Percentiles rank a stretch among this genome's conserved stretches.
Evolutionary conservation across 2,797 vertebrate genomes (phyloP).

Genomic region (Melanotaenia nigrans): DNA sequence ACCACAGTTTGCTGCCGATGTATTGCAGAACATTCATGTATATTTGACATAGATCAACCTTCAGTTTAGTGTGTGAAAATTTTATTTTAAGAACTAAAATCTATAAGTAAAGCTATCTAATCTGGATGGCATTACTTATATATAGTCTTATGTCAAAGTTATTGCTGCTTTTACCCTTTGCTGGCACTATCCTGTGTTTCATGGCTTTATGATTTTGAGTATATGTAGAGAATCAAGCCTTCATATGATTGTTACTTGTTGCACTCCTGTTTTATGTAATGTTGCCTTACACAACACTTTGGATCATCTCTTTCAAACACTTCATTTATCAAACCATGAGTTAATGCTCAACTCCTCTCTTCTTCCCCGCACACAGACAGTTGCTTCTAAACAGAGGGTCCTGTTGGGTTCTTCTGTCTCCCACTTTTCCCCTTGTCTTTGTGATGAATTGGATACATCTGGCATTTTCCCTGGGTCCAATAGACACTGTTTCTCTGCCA

Average conservation of each 20-base stretch:
- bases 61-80: conserved; percentile 2
- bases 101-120: too few relatives aligned
- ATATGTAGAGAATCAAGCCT: conserved; percentile 7
- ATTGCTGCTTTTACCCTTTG: background rate
- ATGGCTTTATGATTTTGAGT: background rate
- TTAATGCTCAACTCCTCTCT: background rate
- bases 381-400: conserved; percentile 22
- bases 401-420: conserved; percentile 39
- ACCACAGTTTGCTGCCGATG: conserved; percentile 41
- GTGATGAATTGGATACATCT: conserved; percentile 73
- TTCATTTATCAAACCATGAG: conserved; percentile 9
- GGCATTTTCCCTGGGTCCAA: conserved; percentile 40
- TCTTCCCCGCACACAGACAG: conserved; percentile 6
- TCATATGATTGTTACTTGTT: background rate
- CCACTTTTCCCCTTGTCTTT: conserved; percentile 57
- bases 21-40: conserved; percentile 5
- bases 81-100: conserved; percentile 23
- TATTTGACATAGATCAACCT: conserved; percentile 7
- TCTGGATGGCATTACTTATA: too few relatives aligned
- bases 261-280: conserved; percentile 1
- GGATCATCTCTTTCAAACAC: conserved; percentile 27
- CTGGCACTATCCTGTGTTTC: too few relatives aligned
- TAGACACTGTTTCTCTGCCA: conserved; percentile 57
- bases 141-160: background rate
- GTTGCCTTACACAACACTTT: conserved; percentile 10